phyloP scores from a whole-genome alignment of 2,888 invertebrate genomes.

The Frankliniella fusca region DNA sequence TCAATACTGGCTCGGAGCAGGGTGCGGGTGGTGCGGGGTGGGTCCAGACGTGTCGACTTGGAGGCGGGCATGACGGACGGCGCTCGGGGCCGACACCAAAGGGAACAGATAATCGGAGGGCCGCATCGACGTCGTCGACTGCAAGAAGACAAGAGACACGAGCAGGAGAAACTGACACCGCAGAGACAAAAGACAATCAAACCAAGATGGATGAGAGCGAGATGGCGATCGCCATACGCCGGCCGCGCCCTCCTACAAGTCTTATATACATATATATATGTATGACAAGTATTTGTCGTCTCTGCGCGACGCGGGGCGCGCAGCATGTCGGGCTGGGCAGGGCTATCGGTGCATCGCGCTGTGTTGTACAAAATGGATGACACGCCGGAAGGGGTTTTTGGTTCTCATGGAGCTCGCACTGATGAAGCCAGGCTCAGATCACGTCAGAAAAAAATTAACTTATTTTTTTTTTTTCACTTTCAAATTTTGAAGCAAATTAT shows the following conservation, averaged over 20 bases:
- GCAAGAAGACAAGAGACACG: neutral
- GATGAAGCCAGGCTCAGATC: too few relatives aligned
- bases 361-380: slow-evolving; percentile 17
- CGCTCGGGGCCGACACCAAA: neutral
- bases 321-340: neutral
- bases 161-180: slow-evolving; percentile 11
- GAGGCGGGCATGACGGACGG: too few relatives aligned
- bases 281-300: slow-evolving; percentile 23
- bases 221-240: neutral
- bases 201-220: slow-evolving; percentile 8
- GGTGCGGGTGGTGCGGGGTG: too few relatives aligned
- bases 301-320: neutral
- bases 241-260: neutral
- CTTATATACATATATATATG: too few relatives aligned
- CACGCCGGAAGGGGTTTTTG: neutral
- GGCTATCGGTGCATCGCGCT: neutral
- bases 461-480: too few relatives aligned
- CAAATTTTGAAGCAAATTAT: too few relatives aligned
- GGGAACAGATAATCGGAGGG: neutral
- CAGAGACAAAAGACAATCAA: slow-evolving; percentile 20
- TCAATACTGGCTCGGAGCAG: too few relatives aligned
- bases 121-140: neutral
- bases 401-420: too few relatives aligned
- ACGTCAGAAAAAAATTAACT: too few relatives aligned
- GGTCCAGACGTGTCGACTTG: too few relatives aligned